Evolutionary conservation across 2,888 invertebrate genomes (phyloP).

Genomic region (Falcaria lacertinaria): DNA sequence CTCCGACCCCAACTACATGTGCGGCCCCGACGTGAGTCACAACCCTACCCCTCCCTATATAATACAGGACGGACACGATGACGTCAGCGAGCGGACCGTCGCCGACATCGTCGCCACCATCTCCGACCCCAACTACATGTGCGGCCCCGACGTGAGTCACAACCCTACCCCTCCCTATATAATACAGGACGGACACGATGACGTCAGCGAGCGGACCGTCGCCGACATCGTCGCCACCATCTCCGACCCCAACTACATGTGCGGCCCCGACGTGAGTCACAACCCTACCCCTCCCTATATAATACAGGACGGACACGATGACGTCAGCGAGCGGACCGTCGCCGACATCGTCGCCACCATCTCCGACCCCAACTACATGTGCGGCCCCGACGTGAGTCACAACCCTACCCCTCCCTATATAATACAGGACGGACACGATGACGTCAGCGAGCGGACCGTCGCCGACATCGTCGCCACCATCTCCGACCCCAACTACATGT

Average conservation of each 20-base stretch:
- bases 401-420: neutral
- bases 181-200: neutral
- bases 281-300: neutral
- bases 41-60: neutral
- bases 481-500: slow-evolving; percentile 90
- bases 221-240: slow-evolving; percentile 90
- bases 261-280: slow-evolving; percentile 85
- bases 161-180: neutral
- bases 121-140: slow-evolving; percentile 90
- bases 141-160: slow-evolving; percentile 85
- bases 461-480: slow-evolving; percentile 90
- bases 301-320: neutral
- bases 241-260: slow-evolving; percentile 90
- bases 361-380: slow-evolving; percentile 90
- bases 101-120: slow-evolving; percentile 90
- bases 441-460: slow-evolving; percentile 36
- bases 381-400: slow-evolving; percentile 85
- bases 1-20: slow-evolving; percentile 90
- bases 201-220: slow-evolving; percentile 36
- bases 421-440: neutral
- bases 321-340: slow-evolving; percentile 36
- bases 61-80: neutral
- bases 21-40: slow-evolving; percentile 85
- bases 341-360: slow-evolving; percentile 90
- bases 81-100: slow-evolving; percentile 36